These are phyloP conservation scores for Argyresthia albistria DNA, from an alignment of 2,888 invertebrate genomes.

Conservation along the genomic window DNA sequence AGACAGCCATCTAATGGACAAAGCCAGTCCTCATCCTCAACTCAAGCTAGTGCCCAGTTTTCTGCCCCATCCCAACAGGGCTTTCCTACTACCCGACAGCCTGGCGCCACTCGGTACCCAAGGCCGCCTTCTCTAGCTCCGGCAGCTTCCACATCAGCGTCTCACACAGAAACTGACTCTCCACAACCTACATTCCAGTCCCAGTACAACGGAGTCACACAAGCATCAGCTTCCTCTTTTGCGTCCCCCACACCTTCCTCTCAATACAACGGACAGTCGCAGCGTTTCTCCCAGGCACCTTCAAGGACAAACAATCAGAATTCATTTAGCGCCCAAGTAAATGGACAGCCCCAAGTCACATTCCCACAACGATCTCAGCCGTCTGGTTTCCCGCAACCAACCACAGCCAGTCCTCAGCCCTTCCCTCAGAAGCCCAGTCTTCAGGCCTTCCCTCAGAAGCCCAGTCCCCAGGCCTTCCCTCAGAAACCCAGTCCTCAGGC, in stretches of 20 bases:
- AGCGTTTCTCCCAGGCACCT: slow-evolving; percentile 8
- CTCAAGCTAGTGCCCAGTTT: not conserved
- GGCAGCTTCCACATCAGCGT: slow-evolving; percentile 8
- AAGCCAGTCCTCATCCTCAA: not conserved
- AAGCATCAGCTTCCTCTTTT: slow-evolving; percentile 38
- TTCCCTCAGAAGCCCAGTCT: not conserved
- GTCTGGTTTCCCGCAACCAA: not conserved
- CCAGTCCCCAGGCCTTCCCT: not conserved
- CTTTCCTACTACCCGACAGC: slow-evolving; percentile 11
- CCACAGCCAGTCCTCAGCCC: not conserved
- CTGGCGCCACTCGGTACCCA: slow-evolving; percentile 16
- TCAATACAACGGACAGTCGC: slow-evolving; percentile 5
- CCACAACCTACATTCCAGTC: slow-evolving; percentile 11
- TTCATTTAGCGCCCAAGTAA: not conserved
- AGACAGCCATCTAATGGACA: slow-evolving; percentile 20
- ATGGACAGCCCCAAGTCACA: not conserved
- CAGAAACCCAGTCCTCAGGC: not conserved
- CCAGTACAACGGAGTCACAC: slow-evolving; percentile 29
- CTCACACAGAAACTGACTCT: not conserved
- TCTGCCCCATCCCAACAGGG: slow-evolving; percentile 9
- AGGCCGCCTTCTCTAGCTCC: slow-evolving; percentile 15
- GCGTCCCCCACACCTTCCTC: slow-evolving; percentile 15
- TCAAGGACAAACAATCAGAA: slow-evolving; percentile 5
- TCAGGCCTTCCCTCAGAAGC: not conserved
- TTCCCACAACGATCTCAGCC: not conserved